Evolutionary conservation across 2,888 invertebrate genomes (phyloP).

Genomic region (Pristionchus maxplancki): DNA sequence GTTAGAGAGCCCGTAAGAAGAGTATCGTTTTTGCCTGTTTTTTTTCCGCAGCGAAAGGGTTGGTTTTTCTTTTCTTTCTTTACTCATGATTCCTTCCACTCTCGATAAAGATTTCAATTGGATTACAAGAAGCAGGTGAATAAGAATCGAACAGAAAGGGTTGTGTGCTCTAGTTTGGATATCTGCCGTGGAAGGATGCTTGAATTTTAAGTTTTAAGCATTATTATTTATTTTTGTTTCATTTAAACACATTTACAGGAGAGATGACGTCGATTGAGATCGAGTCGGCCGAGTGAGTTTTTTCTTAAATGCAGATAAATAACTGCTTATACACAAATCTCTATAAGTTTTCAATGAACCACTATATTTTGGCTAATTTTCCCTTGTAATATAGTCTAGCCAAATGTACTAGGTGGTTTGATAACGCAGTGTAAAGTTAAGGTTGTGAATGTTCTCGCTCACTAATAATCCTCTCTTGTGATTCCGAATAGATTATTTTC

Average conservation of each 20-base stretch:
- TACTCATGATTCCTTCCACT: background rate
- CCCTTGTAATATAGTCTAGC: too few relatives aligned
- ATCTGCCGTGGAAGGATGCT: background rate
- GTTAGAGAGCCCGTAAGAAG: background rate
- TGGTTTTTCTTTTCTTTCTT: background rate
- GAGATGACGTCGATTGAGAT: slow-evolving; percentile 86
- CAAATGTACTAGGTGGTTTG: too few relatives aligned
- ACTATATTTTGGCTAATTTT: too few relatives aligned
- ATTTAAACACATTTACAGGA: background rate
- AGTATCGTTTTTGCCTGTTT: background rate
- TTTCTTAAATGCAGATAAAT: too few relatives aligned
- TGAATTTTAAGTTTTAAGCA: background rate
- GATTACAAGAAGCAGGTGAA: background rate
- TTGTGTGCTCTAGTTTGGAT: slow-evolving; percentile 13
- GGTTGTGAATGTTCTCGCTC: too few relatives aligned
- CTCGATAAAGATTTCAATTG: slow-evolving; percentile 18
- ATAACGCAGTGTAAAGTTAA: too few relatives aligned
- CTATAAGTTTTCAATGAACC: too few relatives aligned
- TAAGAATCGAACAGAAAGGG: background rate
- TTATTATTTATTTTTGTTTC: background rate
- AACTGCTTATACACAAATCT: too few relatives aligned
- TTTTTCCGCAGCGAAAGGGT: background rate
- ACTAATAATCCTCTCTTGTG: too few relatives aligned
- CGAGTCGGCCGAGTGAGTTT: slow-evolving; percentile 84
- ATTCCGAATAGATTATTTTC: too few relatives aligned